These are phyloP conservation scores for Panopea generosa DNA, from an alignment of 2,888 invertebrate species.

Conservation along the genomic window DNA sequence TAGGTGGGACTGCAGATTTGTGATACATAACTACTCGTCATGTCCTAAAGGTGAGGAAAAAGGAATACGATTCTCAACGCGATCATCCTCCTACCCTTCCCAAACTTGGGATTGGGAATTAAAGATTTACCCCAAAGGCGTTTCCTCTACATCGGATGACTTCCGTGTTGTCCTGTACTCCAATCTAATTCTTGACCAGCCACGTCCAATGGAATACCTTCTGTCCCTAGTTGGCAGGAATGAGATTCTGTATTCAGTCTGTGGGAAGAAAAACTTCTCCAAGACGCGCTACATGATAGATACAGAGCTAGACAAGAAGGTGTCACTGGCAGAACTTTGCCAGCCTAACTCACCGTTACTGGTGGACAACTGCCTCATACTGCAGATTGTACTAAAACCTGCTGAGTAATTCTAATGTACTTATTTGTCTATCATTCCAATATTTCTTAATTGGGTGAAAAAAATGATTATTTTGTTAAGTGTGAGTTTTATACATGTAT, in stretches of 20 bases:
- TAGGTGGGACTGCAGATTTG: slow-evolving; percentile 85
- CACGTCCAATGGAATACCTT: slow-evolving; percentile 83
- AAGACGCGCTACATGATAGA: slow-evolving; percentile 85
- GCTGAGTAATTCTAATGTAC: too few species aligned
- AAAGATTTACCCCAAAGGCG: slow-evolving; percentile 83
- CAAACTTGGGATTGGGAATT: slow-evolving; percentile 86
- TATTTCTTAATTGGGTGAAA: too few species aligned
- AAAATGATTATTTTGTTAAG: too few species aligned
- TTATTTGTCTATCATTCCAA: too few species aligned
- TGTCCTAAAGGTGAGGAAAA: slow-evolving; percentile 80
- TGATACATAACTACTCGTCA: slow-evolving; percentile 76
- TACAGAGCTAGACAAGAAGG: slow-evolving; percentile 85
- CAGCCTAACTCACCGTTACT: slow-evolving; percentile 76
- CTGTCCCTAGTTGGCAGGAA: slow-evolving; percentile 83
- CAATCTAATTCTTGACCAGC: slow-evolving; percentile 83
- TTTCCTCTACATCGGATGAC: slow-evolving; percentile 78
- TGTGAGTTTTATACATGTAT: too few species aligned
- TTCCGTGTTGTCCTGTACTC: slow-evolving; percentile 81
- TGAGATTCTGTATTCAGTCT: slow-evolving; percentile 83
- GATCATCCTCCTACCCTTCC: slow-evolving; percentile 84
- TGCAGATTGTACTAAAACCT: slow-evolving; percentile 80
- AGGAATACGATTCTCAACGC: slow-evolving; percentile 83
- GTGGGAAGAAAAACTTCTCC: slow-evolving; percentile 85
- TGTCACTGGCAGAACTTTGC: slow-evolving; percentile 78
- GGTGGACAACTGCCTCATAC: slow-evolving; percentile 77